These are phyloP conservation scores for Meganola albula DNA, from an alignment of 2,888 invertebrate genomes.

Conservation along the genomic window DNA sequence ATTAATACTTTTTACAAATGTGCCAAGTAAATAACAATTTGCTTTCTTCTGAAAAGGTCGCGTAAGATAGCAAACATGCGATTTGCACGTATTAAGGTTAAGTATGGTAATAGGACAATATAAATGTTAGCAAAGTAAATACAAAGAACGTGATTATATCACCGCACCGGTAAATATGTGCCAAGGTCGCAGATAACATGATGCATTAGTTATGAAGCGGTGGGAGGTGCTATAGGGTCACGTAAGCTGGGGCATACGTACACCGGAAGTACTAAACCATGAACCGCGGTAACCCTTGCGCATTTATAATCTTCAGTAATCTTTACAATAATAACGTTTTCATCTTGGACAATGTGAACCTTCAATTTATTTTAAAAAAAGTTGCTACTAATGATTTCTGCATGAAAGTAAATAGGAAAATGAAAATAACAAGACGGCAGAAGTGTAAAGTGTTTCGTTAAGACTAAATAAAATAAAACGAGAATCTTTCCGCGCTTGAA, in stretches of 20 bases:
- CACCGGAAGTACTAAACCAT: conserved; percentile 16
- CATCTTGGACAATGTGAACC: too few species aligned
- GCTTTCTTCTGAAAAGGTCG: too few species aligned
- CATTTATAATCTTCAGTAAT: conserved; percentile 43
- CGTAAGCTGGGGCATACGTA: conserved; percentile 3
- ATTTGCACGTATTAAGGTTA: not conserved
- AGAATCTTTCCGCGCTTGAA: too few species aligned
- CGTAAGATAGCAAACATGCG: not conserved
- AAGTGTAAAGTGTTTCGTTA: too few species aligned
- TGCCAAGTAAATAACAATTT: too few species aligned
- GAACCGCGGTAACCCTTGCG: conserved; percentile 14
- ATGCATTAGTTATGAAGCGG: conserved; percentile 22
- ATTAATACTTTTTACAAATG: too few species aligned
- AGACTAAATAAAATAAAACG: too few species aligned
- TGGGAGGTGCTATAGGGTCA: conserved; percentile 6
- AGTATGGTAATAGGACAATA: not conserved
- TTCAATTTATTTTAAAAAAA: too few species aligned
- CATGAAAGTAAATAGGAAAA: too few species aligned
- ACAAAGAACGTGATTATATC: conserved; percentile 12
- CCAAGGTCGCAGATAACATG: conserved; percentile 34
- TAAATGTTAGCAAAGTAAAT: conserved; percentile 7
- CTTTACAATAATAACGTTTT: too few species aligned
- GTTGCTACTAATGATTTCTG: too few species aligned
- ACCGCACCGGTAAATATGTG: conserved; percentile 32
- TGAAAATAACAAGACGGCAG: too few species aligned